phyloP scores from a whole-genome alignment of 2,113 vertebrate species.

The Platichthys flesus region DNA sequence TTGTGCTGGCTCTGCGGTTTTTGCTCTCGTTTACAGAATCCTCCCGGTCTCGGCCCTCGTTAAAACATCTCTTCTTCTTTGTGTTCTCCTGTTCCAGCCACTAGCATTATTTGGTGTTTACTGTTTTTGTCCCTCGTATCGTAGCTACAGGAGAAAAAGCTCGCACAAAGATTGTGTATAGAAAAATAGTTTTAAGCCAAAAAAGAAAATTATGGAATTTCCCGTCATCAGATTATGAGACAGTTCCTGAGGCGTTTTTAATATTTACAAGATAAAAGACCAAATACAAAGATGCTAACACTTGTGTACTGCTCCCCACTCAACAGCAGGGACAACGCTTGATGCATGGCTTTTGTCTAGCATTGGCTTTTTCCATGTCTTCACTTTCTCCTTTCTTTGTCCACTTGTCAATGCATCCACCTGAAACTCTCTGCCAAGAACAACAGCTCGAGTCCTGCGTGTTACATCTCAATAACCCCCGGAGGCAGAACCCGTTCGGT shows the following conservation, averaged over 20 bases:
- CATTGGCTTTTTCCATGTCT: conserved; percentile 36
- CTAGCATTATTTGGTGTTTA: neutral
- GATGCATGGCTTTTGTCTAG: conserved; percentile 39
- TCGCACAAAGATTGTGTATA: too few species aligned
- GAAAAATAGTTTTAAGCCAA: too few species aligned
- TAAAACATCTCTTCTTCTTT: conserved; percentile 35
- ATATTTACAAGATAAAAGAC: conserved; percentile 1
- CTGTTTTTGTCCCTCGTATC: conserved; percentile 30
- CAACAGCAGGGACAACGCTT: neutral
- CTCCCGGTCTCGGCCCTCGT: conserved; percentile 24
- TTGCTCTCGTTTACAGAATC: conserved; percentile 26
- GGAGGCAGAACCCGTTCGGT: neutral
- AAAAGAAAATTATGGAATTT: neutral
- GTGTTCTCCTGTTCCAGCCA: conserved; percentile 13
- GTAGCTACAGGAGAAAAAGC: neutral
- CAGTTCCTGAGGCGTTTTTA: neutral
- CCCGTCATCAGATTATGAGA: neutral
- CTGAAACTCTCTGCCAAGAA: conserved; percentile 21
- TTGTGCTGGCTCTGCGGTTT: conserved; percentile 31
- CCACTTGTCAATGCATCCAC: conserved; percentile 43
- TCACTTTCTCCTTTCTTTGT: conserved; percentile 50
- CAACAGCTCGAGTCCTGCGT: conserved; percentile 13
- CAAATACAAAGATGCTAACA: neutral
- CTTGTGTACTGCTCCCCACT: neutral
- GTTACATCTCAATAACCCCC: conserved; percentile 43